These are phyloP conservation scores for Drosophila subquinaria DNA, from an alignment of 2,888 invertebrate genomes.

Conservation along the genomic window DNA sequence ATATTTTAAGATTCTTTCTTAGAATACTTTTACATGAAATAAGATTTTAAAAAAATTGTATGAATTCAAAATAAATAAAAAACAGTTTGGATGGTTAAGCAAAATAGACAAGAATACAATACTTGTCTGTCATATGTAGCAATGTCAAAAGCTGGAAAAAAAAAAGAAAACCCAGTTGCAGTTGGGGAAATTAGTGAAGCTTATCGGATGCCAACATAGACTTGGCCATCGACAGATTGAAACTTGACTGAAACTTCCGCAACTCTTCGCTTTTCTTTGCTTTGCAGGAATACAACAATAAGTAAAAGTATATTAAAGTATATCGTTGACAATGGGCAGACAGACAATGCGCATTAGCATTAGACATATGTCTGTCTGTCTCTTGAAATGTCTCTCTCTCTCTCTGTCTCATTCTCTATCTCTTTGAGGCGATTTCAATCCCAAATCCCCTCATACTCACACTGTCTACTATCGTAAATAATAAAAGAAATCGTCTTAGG, in stretches of 20 bases:
- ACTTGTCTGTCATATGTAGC: no score
- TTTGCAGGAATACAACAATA: conserved; percentile 15
- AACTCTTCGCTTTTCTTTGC: conserved; percentile 56
- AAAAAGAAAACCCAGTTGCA: conserved; percentile 13
- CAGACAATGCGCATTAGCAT: conserved; percentile 72
- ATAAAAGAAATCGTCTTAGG: conserved; percentile 82
- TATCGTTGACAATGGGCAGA: conserved; percentile 61
- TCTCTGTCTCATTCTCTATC: background rate
- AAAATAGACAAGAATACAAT: background rate
- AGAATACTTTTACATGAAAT: background rate
- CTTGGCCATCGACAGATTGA: conserved; percentile 48
- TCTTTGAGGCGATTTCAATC: conserved; percentile 57
- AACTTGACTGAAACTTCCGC: conserved; percentile 50
- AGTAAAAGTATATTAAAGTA: conserved; percentile 1
- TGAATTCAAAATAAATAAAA: background rate
- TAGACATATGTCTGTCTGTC: conserved; percentile 67
- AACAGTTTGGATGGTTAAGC: conserved; percentile 2
- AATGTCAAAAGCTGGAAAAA: background rate
- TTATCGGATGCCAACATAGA: conserved; percentile 42
- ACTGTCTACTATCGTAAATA: conserved; percentile 67
- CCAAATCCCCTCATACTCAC: conserved; percentile 40
- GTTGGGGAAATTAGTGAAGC: conserved; percentile 49
- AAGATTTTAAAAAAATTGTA: background rate
- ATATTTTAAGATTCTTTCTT: background rate
- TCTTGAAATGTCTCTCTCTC: conserved; percentile 9